Evolutionary conservation across 2,113 vertebrate species (phyloP), one percentile per base, ranked within the genome.

Genomic region (Sporophila hypoxantha): DNA sequence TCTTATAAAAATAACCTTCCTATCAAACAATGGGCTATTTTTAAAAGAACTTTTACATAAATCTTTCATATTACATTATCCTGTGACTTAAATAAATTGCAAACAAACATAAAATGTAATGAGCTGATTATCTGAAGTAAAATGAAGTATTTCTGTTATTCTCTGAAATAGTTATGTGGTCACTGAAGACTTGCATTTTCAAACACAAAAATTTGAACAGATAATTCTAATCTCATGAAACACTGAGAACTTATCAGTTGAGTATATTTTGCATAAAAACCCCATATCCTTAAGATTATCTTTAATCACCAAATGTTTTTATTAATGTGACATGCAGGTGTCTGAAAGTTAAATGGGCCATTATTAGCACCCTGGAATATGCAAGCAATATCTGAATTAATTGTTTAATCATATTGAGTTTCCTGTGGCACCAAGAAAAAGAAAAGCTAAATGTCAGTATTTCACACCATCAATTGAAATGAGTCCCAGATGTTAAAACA

Each of bases 401-500:
- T 76, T 85, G 44, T 75, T 91, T 84, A 79, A 87, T 74, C 16
- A 5, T 47, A 64, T 3, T 36, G 69, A 87, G 26, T 71, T 87
- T 70, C 79, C 69, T 53, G 69, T 65, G 73, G 57, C 73, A 95
- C 10, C 32, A 85, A 65, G 37, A 74, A 89, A 82, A 73, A 56
- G 17, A 62, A 59, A 87, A 82, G 49, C 44, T 77, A 68, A 65
- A 91, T 47, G 61, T 64, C 85, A 74, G 47, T 74, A 82, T 70
- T 91, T 94, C 68, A 89, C 65, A 87, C 32, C 71, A 37, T 36
- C 79, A 81, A 46, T 3, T 39, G 65, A 89, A 91, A 87, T 57
- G 32, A 94, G 61, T 77, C 26, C 67, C 89, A 92, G 85, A 92
- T 80, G 73, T 91, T 87, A 91, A 85, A 94, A 93, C 41, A 80